Evolutionary conservation across 2,113 vertebrate genomes (phyloP).

Genomic region (Lethenteron reissneri): DNA sequence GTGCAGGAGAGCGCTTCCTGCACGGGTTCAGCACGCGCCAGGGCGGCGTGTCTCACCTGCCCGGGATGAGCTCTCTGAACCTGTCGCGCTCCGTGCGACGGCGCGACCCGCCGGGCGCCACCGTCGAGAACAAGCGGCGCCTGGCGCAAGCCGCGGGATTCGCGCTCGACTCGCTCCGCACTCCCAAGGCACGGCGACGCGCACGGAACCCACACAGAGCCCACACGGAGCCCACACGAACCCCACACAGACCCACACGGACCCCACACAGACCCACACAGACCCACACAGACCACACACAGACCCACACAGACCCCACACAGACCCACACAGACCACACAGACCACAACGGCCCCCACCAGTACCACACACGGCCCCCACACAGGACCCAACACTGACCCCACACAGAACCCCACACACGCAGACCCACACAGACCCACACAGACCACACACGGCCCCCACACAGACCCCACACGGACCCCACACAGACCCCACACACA

Average conservation of each 20-base stretch:
- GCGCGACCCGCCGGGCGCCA: conserved; percentile 38
- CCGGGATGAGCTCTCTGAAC: conserved; percentile 53
- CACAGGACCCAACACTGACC: not conserved
- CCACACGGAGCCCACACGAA: too few species aligned
- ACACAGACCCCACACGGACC: not conserved
- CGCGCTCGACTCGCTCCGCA: conserved; percentile 28
- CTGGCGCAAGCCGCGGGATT: conserved; percentile 47
- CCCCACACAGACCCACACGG: not conserved
- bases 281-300: not conserved
- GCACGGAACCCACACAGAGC: not conserved
- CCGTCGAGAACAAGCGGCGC: conserved; percentile 51
- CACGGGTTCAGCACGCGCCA: conserved; percentile 69
- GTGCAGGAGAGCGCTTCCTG: conserved; percentile 32
- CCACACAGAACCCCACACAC: not conserved
- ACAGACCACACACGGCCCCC: not conserved
- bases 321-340: not conserved
- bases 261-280: conserved; percentile 3
- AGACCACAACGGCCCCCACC: too few species aligned
- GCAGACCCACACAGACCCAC: not conserved
- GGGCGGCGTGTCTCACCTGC: conserved; percentile 56
- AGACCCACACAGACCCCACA: not conserved
- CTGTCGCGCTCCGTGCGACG: conserved; percentile 56
- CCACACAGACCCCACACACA: not conserved
- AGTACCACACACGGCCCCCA: not conserved
- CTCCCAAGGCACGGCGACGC: conserved; percentile 36